Conservation (phyloP, 2,797 vertebrate species). For the Chromis chromis region DNA sequence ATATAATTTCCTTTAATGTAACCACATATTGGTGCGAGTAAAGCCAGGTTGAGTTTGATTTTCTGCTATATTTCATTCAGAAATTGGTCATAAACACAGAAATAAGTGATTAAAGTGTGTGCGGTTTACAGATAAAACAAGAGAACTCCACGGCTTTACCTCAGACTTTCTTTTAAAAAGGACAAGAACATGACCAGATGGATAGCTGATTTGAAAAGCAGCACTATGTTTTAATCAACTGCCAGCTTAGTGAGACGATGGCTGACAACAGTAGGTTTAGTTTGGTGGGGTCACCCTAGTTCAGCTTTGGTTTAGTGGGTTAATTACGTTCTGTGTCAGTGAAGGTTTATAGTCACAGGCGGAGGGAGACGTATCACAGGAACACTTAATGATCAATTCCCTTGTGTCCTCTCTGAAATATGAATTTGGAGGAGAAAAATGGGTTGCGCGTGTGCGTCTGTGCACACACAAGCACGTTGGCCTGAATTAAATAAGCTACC, state of each 20-base stretch:
- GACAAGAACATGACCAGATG: background rate
- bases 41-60: too few relatives aligned
- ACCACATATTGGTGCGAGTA: background rate
- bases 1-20: too few relatives aligned
- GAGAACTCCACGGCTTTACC: background rate
- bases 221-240: background rate
- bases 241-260: slow-evolving; percentile 13
- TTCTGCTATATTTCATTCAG: background rate
- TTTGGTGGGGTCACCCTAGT: slow-evolving; percentile 26
- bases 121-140: background rate
- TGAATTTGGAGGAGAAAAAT: slow-evolving; percentile 57
- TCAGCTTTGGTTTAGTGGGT: slow-evolving; percentile 51
- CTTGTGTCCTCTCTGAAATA: slow-evolving; percentile 50
- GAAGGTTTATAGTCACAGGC: slow-evolving; percentile 19
- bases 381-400: slow-evolving; percentile 62
- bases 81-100: background rate
- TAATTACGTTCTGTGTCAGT: slow-evolving; percentile 41
- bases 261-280: slow-evolving; percentile 3
- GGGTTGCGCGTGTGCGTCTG: slow-evolving; percentile 34
- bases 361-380: slow-evolving; percentile 32
- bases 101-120: background rate
- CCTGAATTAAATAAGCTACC: slow-evolving; percentile 64
- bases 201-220: background rate
- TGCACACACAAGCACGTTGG: slow-evolving; percentile 47
- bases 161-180: background rate